Conservation (phyloP, 2,888 invertebrate genomes). For the Stegana nigrithorax region DNA sequence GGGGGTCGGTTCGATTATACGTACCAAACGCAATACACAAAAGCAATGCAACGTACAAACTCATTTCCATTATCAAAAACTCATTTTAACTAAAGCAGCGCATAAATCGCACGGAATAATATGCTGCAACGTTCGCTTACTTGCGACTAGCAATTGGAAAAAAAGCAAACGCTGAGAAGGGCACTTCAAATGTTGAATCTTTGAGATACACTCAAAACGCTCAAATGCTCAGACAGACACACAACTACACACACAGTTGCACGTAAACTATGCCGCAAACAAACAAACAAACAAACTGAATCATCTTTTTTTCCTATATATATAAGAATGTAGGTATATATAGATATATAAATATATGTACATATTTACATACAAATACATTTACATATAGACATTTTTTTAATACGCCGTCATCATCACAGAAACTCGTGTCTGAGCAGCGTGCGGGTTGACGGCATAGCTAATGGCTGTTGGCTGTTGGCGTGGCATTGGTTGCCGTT, state of each 20-base stretch:
- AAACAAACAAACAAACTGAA: conserved; percentile 39
- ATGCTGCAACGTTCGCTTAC: background rate
- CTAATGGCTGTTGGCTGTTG: background rate
- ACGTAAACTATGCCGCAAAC: conserved; percentile 17
- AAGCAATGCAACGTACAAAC: no score
- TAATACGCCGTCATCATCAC: no score
- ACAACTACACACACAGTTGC: background rate
- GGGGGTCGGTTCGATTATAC: no score
- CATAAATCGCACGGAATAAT: background rate
- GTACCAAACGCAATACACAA: no score
- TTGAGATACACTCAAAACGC: conserved; percentile 9
- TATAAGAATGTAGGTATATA: no score
- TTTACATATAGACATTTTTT: no score
- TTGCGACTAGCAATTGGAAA: background rate
- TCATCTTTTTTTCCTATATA: conserved; percentile 26
- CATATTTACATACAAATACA: no score
- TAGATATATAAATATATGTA: no score
- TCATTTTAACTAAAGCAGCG: conserved; percentile 3
- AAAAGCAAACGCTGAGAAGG: conserved; percentile 3
- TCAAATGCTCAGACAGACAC: background rate
- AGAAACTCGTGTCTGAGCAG: no score
- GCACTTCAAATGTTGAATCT: conserved; percentile 12
- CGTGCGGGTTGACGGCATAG: no score
- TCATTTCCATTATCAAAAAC: no score
- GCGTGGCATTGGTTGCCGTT: background rate